Base-by-base conservation (phyloP, 1,140 invertebrate species). In the Cydia fagiglandana region DNA sequence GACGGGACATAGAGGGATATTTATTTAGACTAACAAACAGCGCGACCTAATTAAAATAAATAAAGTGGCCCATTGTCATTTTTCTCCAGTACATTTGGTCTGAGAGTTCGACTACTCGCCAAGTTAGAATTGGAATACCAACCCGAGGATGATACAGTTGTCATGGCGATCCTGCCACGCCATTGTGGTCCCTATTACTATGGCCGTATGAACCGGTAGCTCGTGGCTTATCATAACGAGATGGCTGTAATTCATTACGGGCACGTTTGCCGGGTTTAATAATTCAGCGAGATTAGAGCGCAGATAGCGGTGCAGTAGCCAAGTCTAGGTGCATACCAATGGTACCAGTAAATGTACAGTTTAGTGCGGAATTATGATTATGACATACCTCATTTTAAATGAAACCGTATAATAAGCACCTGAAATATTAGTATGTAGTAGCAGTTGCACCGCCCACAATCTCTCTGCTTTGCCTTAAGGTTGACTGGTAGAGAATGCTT, bases 191-290 rank as follows among this genome's bases (percentile, higher is more conserved):
- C n/a, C 56, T 61, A 10, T 7, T 24, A 10, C 56, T 5, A 10
- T 5, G 20, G 56, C 17, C 4, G 9, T 61, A 61, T 0, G 56
- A 12, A 24, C n/a, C n/a, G n/a, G 6, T 4, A n/a, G 53, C 10
- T 24, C 17, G 56, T 61, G 56, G 17, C 56, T 61, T 61, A 61
- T 61, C 56, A 24, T 61, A 61, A 61, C 56, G 20, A 61, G 56
- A 61, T 61, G 56, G 56, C 56, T 61, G 56, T 61, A 61, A 61
- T 61, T 61, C 56, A 61, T 61, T 61, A 61, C 56, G 53, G 53
- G 53, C 56, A 7, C 56, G 56, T 61, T 24, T 61, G 56, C 56
- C 56, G 56, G 53, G 15, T 61, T 61, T 24, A 53, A 61, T 61
- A 61, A 61, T 61, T 61, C 56, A 61, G 56, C 56, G 56, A 61